Evolutionary conservation across 2,888 invertebrate species (phyloP).

Genomic region (Dicyrtoma fusca): DNA sequence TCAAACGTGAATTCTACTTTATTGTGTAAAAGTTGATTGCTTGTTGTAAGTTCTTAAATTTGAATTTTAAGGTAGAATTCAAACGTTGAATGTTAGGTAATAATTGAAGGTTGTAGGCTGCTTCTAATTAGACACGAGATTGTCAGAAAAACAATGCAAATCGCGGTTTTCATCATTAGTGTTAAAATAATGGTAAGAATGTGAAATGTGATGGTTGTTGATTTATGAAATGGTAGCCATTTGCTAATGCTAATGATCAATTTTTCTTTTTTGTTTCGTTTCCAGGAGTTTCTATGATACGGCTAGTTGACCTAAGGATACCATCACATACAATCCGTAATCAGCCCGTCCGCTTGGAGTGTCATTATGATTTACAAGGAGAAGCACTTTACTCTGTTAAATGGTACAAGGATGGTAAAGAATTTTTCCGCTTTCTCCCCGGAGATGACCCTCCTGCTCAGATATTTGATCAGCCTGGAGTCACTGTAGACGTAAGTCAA

Average conservation of each 20-base stretch:
- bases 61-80: too few relatives aligned
- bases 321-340: conserved; percentile 80
- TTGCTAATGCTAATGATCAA: conserved; percentile 13
- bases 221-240: too few relatives aligned
- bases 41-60: too few relatives aligned
- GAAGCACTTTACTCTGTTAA: conserved; percentile 85
- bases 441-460: conserved; percentile 78
- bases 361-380: conserved; percentile 80
- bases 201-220: too few relatives aligned
- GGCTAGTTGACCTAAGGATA: conserved; percentile 76
- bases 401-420: conserved; percentile 86
- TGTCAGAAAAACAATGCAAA: too few relatives aligned
- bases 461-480: conserved; percentile 77
- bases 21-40: too few relatives aligned
- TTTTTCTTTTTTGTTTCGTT: conserved; percentile 37
- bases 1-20: too few relatives aligned
- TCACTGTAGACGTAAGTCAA: conserved; percentile 80
- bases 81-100: too few relatives aligned
- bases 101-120: too few relatives aligned
- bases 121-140: too few relatives aligned
- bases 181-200: too few relatives aligned
- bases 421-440: conserved; percentile 85
- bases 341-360: conserved; percentile 75
- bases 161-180: too few relatives aligned
- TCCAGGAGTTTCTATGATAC: conserved; percentile 65